A percentile compares a stretch with the other conserved stretches of the same genome.
These are phyloP conservation scores for Porites lobata DNA, from an alignment of 92 coral and sea anemone genomes.

Conservation along the genomic window DNA sequence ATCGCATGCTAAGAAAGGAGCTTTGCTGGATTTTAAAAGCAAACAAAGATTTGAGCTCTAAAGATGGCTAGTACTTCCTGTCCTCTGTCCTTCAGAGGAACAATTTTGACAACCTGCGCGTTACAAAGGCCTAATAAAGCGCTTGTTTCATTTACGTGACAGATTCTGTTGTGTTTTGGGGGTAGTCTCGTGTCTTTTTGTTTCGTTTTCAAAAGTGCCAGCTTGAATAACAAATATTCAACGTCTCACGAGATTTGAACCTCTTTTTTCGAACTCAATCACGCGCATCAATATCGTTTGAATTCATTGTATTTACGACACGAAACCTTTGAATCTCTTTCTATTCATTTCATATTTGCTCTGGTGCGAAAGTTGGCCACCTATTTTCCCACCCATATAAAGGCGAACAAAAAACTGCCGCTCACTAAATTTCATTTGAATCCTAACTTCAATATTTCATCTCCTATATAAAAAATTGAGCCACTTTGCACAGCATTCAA, in stretches of 20 bases:
- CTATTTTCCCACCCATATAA: not conserved
- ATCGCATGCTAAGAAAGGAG: slow-evolving; percentile 17
- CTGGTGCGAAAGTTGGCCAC: slow-evolving; percentile 11
- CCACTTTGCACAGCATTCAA: not conserved
- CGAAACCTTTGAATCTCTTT: not conserved
- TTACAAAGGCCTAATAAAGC: not conserved
- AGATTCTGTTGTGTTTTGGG: not conserved
- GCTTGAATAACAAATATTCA: not conserved
- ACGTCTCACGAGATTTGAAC: slow-evolving; percentile 1
- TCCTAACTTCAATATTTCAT: not conserved
- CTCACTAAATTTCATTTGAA: not conserved
- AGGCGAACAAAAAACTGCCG: not conserved
- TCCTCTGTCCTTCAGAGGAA: not conserved
- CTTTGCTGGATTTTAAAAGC: not conserved
- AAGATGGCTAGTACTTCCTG: not conserved
- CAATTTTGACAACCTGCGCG: not conserved
- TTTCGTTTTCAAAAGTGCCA: slow-evolving; percentile 42
- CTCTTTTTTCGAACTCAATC: not conserved
- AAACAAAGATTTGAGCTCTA: not conserved
- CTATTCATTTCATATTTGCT: not conserved
- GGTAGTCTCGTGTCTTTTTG: slow-evolving; percentile 32
- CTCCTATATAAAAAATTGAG: not conserved
- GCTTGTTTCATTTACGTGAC: slow-evolving; percentile 2
- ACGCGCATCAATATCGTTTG: not conserved
- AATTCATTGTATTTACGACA: not conserved